These are phyloP conservation scores for Sericinus montela DNA, from an alignment of 2,888 invertebrate species.

Conservation along the genomic window DNA sequence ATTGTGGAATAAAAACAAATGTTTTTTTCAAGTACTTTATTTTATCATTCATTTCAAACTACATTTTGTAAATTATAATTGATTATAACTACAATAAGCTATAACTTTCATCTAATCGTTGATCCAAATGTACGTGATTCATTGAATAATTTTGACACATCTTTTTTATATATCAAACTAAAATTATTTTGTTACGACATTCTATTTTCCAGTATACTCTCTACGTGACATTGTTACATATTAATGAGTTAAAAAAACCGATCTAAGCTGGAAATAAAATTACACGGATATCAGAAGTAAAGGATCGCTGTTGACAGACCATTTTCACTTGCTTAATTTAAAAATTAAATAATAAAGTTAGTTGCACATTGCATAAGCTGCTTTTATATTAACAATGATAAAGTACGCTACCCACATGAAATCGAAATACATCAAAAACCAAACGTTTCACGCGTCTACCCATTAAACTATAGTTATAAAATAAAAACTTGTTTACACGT, in stretches of 20 bases:
- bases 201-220: conserved; percentile 63
- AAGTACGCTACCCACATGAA: conserved; percentile 48
- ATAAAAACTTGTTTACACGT: conserved; percentile 62
- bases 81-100: conserved; percentile 77
- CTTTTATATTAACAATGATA: conserved; percentile 58
- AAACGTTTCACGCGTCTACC: conserved; percentile 54
- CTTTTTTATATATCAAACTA: conserved; percentile 58
- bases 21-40: conserved; percentile 63
- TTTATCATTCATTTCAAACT: conserved; percentile 76
- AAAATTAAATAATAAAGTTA: conserved; percentile 55
- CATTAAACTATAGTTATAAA: conserved; percentile 52
- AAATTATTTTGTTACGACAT: conserved; percentile 38
- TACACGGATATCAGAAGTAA: too few species aligned
- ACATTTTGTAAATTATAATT: conserved; percentile 76
- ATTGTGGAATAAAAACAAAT: conserved; percentile 20
- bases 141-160: conserved; percentile 72
- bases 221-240: conserved; percentile 19
- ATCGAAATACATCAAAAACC: conserved; percentile 54
- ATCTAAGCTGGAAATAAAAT: not conserved
- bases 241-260: conserved; percentile 18
- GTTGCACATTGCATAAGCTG: conserved; percentile 71
- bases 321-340: conserved; percentile 39
- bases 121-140: conserved; percentile 54
- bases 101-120: conserved; percentile 69
- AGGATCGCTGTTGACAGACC: not conserved